Conservation (phyloP, 2,888 invertebrate species). For the Parascotia fuliginaria region DNA sequence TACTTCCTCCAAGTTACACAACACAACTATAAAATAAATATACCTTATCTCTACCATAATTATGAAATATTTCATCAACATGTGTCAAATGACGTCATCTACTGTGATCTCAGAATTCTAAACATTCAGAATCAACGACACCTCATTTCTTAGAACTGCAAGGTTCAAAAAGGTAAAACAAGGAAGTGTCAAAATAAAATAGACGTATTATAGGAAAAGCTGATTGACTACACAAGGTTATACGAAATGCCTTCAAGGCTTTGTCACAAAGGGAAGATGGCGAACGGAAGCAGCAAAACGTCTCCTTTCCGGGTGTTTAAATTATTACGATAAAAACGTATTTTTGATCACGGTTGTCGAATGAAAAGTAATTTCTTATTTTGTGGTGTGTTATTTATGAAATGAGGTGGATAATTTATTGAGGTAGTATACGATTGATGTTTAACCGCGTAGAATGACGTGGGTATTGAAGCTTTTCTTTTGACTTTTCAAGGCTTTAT, state of each 20-base stretch:
- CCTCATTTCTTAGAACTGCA: constrained; percentile 20
- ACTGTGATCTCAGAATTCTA: too few species aligned
- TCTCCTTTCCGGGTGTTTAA: constrained; percentile 27
- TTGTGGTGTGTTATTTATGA: not conserved
- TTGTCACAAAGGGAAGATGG: constrained; percentile 31
- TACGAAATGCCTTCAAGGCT: constrained; percentile 24
- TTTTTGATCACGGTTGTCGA: constrained; percentile 8
- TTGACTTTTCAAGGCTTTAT: too few species aligned
- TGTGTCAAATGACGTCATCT: too few species aligned
- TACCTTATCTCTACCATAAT: too few species aligned
- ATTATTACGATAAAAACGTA: constrained; percentile 26
- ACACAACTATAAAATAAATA: too few species aligned
- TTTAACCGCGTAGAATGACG: too few species aligned
- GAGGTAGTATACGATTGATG: too few species aligned
- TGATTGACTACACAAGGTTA: constrained; percentile 31
- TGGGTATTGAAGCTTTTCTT: too few species aligned
- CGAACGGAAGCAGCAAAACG: constrained; percentile 36
- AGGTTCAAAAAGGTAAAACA: constrained; percentile 18
- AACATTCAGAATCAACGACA: too few species aligned
- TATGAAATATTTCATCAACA: too few species aligned
- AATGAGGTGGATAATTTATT: not conserved
- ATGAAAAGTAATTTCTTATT: constrained; percentile 23
- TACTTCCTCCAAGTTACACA: too few species aligned
- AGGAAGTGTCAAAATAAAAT: constrained; percentile 30
- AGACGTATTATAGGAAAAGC: constrained; percentile 32